These are phyloP conservation scores for Stegodyphus dumicola DNA, from an alignment of 1,140 invertebrate genomes.

Conservation along the genomic window DNA sequence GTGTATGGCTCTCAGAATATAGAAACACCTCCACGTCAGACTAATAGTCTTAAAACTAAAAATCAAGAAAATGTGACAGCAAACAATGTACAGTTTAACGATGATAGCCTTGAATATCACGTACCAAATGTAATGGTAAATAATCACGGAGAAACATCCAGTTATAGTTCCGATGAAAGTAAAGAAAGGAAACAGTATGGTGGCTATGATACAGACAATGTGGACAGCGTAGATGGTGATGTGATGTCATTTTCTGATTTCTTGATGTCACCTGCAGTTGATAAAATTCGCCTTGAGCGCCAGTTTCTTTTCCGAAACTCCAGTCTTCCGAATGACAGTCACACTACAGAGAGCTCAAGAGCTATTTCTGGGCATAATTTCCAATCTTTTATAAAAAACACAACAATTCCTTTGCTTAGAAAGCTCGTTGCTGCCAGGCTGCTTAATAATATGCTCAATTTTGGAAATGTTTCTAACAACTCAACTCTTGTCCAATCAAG, in stretches of 20 bases:
- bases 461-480: slow-evolving; percentile 1
- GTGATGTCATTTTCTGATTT: slow-evolving; percentile 52
- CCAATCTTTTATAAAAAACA: neutral
- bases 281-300: slow-evolving; percentile 25
- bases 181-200: neutral
- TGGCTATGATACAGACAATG: neutral
- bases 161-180: neutral
- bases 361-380: neutral
- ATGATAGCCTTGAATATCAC: neutral
- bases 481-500: neutral
- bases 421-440: slow-evolving; percentile 24
- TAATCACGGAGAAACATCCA: neutral
- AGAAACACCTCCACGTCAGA: neutral
- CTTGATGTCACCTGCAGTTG: slow-evolving; percentile 27
- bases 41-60: neutral
- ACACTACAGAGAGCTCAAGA: neutral
- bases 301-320: slow-evolving; percentile 24
- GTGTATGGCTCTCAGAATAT: neutral
- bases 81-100: neutral
- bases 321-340: neutral
- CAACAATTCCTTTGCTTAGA: neutral
- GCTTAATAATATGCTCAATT: slow-evolving; percentile 24
- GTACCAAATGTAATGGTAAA: neutral
- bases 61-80: neutral
- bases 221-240: neutral